Percentiles rank a stretch among this genome's conserved stretches.
Evolutionary conservation across 2,888 invertebrate species (phyloP).

Genomic region (Macroteleia sp.): DNA sequence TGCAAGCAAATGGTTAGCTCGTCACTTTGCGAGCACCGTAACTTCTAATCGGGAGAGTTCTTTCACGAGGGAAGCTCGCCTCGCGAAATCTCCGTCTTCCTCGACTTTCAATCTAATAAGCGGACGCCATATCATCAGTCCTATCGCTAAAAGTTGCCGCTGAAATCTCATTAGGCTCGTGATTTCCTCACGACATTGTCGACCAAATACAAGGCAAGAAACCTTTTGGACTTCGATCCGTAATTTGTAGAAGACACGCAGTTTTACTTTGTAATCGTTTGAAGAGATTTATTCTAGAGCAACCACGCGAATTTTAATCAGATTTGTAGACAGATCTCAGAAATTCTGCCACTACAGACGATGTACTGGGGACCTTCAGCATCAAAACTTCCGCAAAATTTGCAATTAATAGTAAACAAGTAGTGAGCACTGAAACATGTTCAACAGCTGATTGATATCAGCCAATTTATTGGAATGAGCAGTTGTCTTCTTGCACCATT

Average conservation of each 20-base stretch:
- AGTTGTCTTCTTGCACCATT: conserved; percentile 31
- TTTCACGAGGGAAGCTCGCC: conserved; percentile 3
- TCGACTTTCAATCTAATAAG: conserved; percentile 44
- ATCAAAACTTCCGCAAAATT: too few relatives aligned
- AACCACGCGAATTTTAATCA: too few relatives aligned
- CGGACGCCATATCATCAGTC: conserved; percentile 23
- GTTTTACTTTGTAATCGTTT: too few relatives aligned
- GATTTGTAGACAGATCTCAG: too few relatives aligned
- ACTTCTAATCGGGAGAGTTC: conserved; percentile 37
- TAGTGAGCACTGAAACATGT: too few relatives aligned
- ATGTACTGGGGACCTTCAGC: too few relatives aligned
- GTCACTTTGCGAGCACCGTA: conserved; percentile 57
- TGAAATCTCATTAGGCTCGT: conserved; percentile 52
- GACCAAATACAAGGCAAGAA: neutral
- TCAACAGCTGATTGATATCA: too few relatives aligned
- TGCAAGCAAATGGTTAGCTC: conserved; percentile 73
- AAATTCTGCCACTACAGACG: too few relatives aligned
- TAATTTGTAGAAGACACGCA: too few relatives aligned
- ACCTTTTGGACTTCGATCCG: too few relatives aligned
- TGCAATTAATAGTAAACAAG: too few relatives aligned
- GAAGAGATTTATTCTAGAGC: too few relatives aligned
- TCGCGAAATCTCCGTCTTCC: conserved; percentile 13
- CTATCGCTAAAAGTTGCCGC: conserved; percentile 47
- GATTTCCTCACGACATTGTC: conserved; percentile 2
- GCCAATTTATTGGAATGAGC: conserved; percentile 19